Evolutionary conservation across 2,797 vertebrate genomes (phyloP), one percentile per base, ranked within the genome.

Genomic region (Anomalospiza imberbis): DNA sequence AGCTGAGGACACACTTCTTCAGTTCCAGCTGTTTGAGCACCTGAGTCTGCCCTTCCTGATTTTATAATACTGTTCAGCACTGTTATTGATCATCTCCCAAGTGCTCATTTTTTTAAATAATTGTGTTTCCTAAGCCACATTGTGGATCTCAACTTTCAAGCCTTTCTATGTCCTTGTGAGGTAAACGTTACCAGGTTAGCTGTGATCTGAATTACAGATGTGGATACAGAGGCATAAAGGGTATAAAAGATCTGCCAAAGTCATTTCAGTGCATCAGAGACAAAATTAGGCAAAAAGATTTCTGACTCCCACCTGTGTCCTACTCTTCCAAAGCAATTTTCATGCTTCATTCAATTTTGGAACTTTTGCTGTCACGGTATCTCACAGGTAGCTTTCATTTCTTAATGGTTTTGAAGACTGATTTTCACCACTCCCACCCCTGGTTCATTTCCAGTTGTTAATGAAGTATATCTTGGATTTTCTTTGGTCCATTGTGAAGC

Each of bases 281-380:
- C 62, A 73, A 94, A 94, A 91, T 90, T 78, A 90, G 55, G 70
- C 70, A 85, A 77, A 94, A 94, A 92, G 58, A 80, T 83, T 94
- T 93, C 74, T 95, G 82, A 93, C 82, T 93, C 89, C 91, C 85
- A 92, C 85, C n/a, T 70, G 29, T 94, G 85, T 95, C 70, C 53
- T 92, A 89, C 62, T 93, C 82, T 83, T 78, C 38, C 47, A 92
- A 91, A 88, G 81, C 48, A 89, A 70, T 92, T 93, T 93, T 89
- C 66, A 32, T 60, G 34, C 83, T 91, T 91, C 76, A 66, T 93
- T 95, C 79, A 86, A 53, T 91, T 93, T 93, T 74, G 73, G 66
- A 92, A 53, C 76, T 94, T 87, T 11, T 91, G 44, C 68, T 92
- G 82, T 92, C 85, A 87, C 6, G 24, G 66, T 80, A 78, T 72